These are phyloP conservation scores for Chelonus insularis DNA, from an alignment of 1,140 invertebrate genomes.

Conservation along the genomic window DNA sequence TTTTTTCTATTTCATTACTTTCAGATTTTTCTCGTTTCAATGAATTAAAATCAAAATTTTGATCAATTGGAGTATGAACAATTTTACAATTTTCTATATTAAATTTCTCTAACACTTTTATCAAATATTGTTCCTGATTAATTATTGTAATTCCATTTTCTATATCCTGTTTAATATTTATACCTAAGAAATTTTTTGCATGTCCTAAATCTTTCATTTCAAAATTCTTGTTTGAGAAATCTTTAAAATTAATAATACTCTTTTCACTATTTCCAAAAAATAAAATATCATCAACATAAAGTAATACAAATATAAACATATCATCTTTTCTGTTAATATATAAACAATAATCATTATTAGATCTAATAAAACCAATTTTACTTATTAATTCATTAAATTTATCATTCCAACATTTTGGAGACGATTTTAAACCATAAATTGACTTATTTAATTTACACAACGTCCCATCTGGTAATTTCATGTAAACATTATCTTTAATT, in stretches of 20 bases:
- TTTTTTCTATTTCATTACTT: not conserved
- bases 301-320: conserved; percentile 30
- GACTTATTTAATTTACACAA: no score
- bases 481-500: no score
- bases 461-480: no score
- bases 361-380: not conserved
- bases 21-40: conserved; percentile 32
- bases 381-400: no score
- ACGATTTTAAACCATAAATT: no score
- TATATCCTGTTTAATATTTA: conserved; percentile 26
- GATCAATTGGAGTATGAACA: conserved; percentile 42
- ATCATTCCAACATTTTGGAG: no score
- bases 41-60: conserved; percentile 11
- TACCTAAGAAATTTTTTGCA: conserved; percentile 27
- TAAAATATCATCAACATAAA: conserved; percentile 50
- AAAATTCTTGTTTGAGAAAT: conserved; percentile 24
- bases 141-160: not conserved
- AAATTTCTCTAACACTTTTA: conserved; percentile 43
- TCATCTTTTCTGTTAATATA: conserved; percentile 30
- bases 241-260: conserved; percentile 23
- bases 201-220: conserved; percentile 34
- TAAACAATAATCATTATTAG: conserved; percentile 36
- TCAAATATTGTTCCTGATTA: conserved; percentile 37
- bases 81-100: conserved; percentile 46
- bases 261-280: conserved; percentile 35